phyloP scores from a whole-genome alignment of 2,888 invertebrate genomes.

The Thera britannica region DNA sequence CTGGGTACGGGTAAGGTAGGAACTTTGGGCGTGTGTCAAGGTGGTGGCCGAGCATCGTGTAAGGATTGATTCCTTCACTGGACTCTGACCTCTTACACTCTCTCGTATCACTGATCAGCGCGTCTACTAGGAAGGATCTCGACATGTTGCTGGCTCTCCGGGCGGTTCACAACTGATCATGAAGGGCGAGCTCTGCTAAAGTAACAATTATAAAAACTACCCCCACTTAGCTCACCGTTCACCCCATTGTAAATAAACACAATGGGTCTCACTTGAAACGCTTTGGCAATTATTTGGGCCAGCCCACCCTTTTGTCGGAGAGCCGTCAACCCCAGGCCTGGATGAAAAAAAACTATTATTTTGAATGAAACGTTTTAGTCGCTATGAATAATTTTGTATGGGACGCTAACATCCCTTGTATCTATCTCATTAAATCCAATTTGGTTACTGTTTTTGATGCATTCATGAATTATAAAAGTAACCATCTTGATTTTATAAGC shows the following conservation, averaged over 20 bases:
- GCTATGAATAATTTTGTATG: constrained; percentile 84
- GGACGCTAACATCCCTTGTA: constrained; percentile 78
- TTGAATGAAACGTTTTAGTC: constrained; percentile 81
- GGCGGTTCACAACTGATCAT: constrained; percentile 66
- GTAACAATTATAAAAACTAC: constrained; percentile 84
- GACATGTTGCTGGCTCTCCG: constrained; percentile 85
- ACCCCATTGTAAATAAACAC: constrained; percentile 82
- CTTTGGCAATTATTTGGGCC: constrained; percentile 84
- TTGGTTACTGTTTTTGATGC: constrained; percentile 73
- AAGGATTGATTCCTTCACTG: constrained; percentile 71
- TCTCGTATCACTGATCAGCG: constrained; percentile 88
- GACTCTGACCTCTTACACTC: constrained; percentile 70
- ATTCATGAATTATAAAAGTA: constrained; percentile 49
- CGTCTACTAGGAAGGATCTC: constrained; percentile 92
- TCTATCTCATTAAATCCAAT: constrained; percentile 82
- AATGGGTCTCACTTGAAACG: constrained; percentile 82
- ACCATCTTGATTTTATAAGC: constrained; percentile 44
- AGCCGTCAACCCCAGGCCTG: constrained; percentile 77
- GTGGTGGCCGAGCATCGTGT: constrained; percentile 68
- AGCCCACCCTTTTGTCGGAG: constrained; percentile 83
- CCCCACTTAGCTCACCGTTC: constrained; percentile 79
- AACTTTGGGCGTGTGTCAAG: constrained; percentile 76
- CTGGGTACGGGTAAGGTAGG: constrained; percentile 86
- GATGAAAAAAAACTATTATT: constrained; percentile 66
- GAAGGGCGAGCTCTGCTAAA: constrained; percentile 66